Evolutionary conservation across 1,140 invertebrate species (phyloP), one percentile per base, ranked within the genome.

Genomic region (Drosophila obscura): DNA sequence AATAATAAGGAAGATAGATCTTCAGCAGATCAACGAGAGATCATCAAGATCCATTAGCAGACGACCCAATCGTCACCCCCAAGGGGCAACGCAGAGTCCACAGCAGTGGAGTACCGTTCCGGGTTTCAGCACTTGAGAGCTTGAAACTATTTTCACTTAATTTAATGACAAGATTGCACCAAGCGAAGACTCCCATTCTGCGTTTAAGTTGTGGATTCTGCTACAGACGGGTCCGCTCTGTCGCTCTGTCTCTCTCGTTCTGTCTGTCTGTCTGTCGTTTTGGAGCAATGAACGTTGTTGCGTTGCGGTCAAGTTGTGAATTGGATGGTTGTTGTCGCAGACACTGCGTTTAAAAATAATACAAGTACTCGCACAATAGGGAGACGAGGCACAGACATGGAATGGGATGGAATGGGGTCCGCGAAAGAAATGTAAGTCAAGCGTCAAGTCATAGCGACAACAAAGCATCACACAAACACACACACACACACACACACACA

Each of bases 81-180:
- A 39, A 11, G 35, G 35, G 35, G 26, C 26, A 4, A 24, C 22
- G 22, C 22, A 24, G 22, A 28, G 26, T 28, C 26, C 5, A 28
- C 26, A 7, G 26, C 26, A 28, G 19, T 19, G 19, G 26, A 28
- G 26, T 28, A 11, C 11, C 35, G 11, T 39, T 11, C 35, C 11
- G 35, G 35, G 35, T 4, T 11, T 39, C 35, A 46, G 43, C 44
- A 71, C 56, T 74, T 58, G 43, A 49, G 35, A 78, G 69, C 72
- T 16, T 58, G 56, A 80, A 85, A 85, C 81, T 85, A 87, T 85
- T 85, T 85, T 82, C 82, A 77, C 80, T 85, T 85, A 85, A 85
- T 85, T 85, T 87, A 85, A 85, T 85, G 69, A 87, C 69, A 87
- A 72, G 78, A 85, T 87, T 85, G 75, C 82, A 72, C 75, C 56